Percentiles rank a stretch among this genome's conserved stretches.
phyloP scores from a whole-genome alignment of 2,888 invertebrate species.

The Coelopa pilipes region DNA sequence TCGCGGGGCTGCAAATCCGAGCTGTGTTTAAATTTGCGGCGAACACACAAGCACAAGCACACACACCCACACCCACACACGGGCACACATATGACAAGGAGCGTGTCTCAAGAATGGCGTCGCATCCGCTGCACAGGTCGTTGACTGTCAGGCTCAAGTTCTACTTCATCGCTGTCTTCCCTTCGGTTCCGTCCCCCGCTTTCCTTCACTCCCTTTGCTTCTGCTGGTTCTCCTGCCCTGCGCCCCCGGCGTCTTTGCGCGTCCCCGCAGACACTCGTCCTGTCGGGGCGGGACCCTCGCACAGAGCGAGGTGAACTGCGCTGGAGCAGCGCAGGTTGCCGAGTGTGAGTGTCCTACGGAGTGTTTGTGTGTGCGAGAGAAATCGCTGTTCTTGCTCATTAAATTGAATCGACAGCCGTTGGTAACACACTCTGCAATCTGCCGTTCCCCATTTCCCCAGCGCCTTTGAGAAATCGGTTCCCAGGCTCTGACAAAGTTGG shows the following conservation, averaged over 20 bases:
- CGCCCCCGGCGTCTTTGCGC: neutral
- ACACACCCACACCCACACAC: neutral
- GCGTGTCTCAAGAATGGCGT: conserved; percentile 18
- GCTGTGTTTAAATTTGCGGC: conserved; percentile 20
- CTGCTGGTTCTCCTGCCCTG: neutral
- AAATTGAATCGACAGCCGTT: conserved; percentile 25
- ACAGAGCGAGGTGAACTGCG: no score
- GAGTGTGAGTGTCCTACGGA: neutral
- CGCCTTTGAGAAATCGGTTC: no score
- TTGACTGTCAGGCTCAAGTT: conserved; percentile 31
- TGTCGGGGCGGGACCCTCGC: neutral
- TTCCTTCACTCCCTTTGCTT: neutral
- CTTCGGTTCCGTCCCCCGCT: neutral
- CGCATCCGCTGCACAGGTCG: conserved; percentile 26
- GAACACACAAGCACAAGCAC: neutral
- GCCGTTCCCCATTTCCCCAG: no score
- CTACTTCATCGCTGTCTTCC: neutral
- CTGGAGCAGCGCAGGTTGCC: no score
- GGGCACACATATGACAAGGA: neutral
- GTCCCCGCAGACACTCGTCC: neutral
- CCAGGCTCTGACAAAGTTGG: no score
- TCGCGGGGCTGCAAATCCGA: neutral
- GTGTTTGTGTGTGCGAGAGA: neutral
- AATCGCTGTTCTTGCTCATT: conserved; percentile 16
- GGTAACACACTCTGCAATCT: neutral